These are phyloP conservation scores for Cardiocondyla obscurior DNA, from an alignment of 1,140 invertebrate species.

Conservation along the genomic window DNA sequence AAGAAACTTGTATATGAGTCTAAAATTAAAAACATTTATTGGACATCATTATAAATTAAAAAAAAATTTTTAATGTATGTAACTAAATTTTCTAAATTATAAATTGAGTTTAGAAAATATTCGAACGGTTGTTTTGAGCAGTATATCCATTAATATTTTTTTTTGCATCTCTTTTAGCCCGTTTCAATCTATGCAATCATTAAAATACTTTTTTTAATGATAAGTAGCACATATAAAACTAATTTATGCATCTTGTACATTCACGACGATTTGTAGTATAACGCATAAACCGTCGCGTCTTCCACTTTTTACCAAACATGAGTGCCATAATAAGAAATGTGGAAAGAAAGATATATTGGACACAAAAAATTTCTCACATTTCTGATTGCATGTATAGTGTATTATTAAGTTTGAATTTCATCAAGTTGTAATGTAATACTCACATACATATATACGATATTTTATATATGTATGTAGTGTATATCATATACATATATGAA, in stretches of 20 bases:
- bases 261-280: constrained; percentile 35
- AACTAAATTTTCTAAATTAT: background rate
- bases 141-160: constrained; percentile 48
- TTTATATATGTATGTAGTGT: background rate
- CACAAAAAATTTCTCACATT: constrained; percentile 30
- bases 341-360: constrained; percentile 25
- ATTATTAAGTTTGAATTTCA: constrained; percentile 30
- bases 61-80: background rate
- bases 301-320: constrained; percentile 65
- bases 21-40: background rate
- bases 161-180: background rate
- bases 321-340: constrained; percentile 63
- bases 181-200: constrained; percentile 47
- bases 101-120: background rate
- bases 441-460: background rate
- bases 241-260: constrained; percentile 35
- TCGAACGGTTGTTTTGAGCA: constrained; percentile 11
- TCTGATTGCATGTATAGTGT: background rate
- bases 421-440: background rate
- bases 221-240: background rate
- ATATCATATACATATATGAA: background rate
- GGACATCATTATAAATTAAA: background rate
- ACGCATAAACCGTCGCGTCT: constrained; percentile 50
- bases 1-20: background rate
- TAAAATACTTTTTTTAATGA: constrained; percentile 39